Evolutionary conservation across 2,888 invertebrate species (phyloP), one percentile per base, ranked within the genome.

Genomic region (Chloroclystis v-ata): DNA sequence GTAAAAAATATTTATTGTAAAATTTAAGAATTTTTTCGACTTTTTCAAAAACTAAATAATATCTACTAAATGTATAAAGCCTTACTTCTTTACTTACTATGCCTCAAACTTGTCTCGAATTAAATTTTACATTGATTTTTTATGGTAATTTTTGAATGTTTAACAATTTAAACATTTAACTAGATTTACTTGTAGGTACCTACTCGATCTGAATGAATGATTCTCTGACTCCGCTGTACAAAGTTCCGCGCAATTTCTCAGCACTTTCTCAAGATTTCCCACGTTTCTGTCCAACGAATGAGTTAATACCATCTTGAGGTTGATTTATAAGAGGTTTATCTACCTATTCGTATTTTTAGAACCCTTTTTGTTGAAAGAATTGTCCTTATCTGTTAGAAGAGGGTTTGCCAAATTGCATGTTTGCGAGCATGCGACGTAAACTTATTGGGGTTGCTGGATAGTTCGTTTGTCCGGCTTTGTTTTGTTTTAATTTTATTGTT

Each of bases 211-310:
- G 20, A 40, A 30, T 25, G 13, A 41, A 41, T 30, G 40, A 30
- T 14, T 2, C 12, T 32, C 9, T n/a, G 29, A 29, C 43, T 49
- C 52, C 52, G 47, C 43, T 57, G 43, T 54, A 51, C 37, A 47
- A 54, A 54, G 43, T 50, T 57, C 47, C 35, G 32, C 25, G 14
- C 52, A 44, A 55, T 54, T 54, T 46, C 37, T 54, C 52, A 49
- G 28, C 38, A 43, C 13, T 41, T 39, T 33, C 40, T 29, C 16
- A n/a, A 39, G 46, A 45, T 54, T 51, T 52, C 42, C 28, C 46
- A 28, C 37, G 39, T 29, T 49, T 45, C 47, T 50, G 47, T 54
- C 56, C 48, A 32, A 43, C 45, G 50, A 43, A 49, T 51, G 47
- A 52, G 52, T 57, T 57, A 46, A 52, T 49, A 53, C 47, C 30